Evolutionary conservation across 2,113 vertebrate species (phyloP).

Genomic region (Arizona elegans): DNA sequence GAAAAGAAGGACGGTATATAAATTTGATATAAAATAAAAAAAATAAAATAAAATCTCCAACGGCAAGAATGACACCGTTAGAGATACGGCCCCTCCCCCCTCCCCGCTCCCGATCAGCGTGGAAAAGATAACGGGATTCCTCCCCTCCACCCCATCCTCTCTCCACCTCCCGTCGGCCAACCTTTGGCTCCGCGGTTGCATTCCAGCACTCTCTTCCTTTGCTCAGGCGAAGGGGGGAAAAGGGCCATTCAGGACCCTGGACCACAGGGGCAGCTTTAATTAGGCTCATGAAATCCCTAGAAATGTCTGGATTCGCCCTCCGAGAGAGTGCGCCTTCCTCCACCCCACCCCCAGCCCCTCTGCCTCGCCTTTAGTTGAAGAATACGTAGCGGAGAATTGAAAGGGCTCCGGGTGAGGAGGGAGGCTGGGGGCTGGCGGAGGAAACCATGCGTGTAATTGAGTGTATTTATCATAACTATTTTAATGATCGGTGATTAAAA

Average conservation of each 20-base stretch:
- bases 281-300: slow-evolving; percentile 82
- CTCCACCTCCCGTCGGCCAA: slow-evolving; percentile 1
- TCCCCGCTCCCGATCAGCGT: neutral
- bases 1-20: too few species aligned
- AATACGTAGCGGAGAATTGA: slow-evolving; percentile 75
- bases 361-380: slow-evolving; percentile 70
- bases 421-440: slow-evolving; percentile 11
- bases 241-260: slow-evolving; percentile 73
- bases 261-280: slow-evolving; percentile 83
- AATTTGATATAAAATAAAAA: too few species aligned
- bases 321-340: slow-evolving; percentile 63
- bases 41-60: too few species aligned
- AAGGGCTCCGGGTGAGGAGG: slow-evolving; percentile 64
- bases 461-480: slow-evolving; percentile 83
- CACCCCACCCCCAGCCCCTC: neutral
- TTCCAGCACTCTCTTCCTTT: slow-evolving; percentile 81
- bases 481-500: slow-evolving; percentile 82
- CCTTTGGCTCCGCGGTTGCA: slow-evolving; percentile 62
- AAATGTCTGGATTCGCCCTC: slow-evolving; percentile 81
- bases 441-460: slow-evolving; percentile 81
- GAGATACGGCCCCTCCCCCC: neutral
- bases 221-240: slow-evolving; percentile 65
- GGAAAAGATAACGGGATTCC: neutral
- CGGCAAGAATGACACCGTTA: neutral
- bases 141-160: rapidly evolving